A percentile compares a stretch with the other conserved stretches of the same genome.
Evolutionary conservation across 2,888 invertebrate species (phyloP).

Genomic region (Andrena camellia): DNA sequence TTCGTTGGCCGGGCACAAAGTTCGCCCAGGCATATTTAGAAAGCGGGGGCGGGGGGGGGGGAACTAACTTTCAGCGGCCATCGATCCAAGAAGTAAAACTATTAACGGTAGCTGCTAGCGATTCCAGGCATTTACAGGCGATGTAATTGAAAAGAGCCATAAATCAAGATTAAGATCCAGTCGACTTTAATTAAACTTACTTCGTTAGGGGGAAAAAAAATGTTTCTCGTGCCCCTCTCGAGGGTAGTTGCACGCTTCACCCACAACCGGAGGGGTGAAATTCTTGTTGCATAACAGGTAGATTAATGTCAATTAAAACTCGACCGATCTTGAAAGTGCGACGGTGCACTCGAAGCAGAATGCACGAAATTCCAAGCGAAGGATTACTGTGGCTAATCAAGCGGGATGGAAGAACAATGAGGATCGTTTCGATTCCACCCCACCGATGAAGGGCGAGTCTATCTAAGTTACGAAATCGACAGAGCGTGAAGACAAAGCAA

Average conservation of each 20-base stretch:
- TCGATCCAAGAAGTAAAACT: conserved; percentile 29
- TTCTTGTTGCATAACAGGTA: conserved; percentile 6
- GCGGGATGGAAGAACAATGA: no score
- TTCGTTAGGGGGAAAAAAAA: conserved; percentile 39
- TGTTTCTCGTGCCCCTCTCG: conserved; percentile 33
- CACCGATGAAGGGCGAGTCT: neutral
- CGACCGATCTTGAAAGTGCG: no score
- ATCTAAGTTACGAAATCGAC: neutral
- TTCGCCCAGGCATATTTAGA: conserved; percentile 27
- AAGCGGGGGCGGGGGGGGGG: no score
- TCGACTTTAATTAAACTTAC: conserved; percentile 59
- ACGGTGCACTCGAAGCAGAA: no score
- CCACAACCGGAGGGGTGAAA: neutral
- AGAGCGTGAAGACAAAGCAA: neutral
- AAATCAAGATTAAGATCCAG: conserved; percentile 52
- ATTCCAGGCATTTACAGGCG: conserved; percentile 42
- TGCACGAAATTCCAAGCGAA: no score
- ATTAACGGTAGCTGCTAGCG: neutral
- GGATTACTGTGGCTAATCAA: no score
- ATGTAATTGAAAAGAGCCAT: conserved; percentile 47
- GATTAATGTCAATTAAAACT: neutral
- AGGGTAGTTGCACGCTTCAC: neutral
- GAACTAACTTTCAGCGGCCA: conserved; percentile 18
- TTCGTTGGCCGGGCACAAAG: conserved; percentile 14
- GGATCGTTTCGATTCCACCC: neutral